Base-by-base conservation (phyloP, 2,797 vertebrate species). In the Enteromius mattozi region DNA sequence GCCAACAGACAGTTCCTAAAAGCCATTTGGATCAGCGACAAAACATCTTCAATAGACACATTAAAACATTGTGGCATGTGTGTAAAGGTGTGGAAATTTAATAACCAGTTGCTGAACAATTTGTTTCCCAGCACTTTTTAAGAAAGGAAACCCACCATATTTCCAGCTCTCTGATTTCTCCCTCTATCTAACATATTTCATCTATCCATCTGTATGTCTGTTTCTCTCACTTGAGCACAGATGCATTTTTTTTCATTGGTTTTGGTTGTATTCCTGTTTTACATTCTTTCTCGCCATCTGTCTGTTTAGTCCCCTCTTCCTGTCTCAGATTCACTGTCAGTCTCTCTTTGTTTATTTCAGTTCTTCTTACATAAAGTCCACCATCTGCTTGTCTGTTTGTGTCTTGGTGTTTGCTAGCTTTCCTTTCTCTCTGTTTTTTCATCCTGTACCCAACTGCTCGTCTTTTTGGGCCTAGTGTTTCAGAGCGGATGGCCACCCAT, bases 141-240 rank as follows among this genome's bases (percentile, higher is more conserved):
- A 78, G 71, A 66, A 68, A 33, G 30, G 21, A 81, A 77, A 78
- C 76, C 40, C 40, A 81, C 85, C 59, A 83, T 82, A 33, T 65
- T 27, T 68, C 49, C 56, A 19, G 49, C 72, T 85, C 66, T 51
- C 82, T 78, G 51, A 89, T 87, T 84, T 42, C 80, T 51, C 71
- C 74, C 74, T 88, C 63, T 30, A 86, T 78, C 61, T 89, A 89
- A 90, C 82, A 87, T 89, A 88, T 79, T 83, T 78, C 83, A 75
- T 84, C 78, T 74, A 59, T 85, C 81, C 81, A 51, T 87, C 82
- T 86, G 81, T 87, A 76, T 65, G 83, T 74, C 72, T 83, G 72
- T 59, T 77, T 83, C 80, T 83, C 79, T 87, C 59, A 30, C 78
- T 86, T 40, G 14, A 77, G 80, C 37, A 5, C 86, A 86, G 83